phyloP scores from a whole-genome alignment of 2,113 vertebrate genomes.

The Hippolais icterina region DNA sequence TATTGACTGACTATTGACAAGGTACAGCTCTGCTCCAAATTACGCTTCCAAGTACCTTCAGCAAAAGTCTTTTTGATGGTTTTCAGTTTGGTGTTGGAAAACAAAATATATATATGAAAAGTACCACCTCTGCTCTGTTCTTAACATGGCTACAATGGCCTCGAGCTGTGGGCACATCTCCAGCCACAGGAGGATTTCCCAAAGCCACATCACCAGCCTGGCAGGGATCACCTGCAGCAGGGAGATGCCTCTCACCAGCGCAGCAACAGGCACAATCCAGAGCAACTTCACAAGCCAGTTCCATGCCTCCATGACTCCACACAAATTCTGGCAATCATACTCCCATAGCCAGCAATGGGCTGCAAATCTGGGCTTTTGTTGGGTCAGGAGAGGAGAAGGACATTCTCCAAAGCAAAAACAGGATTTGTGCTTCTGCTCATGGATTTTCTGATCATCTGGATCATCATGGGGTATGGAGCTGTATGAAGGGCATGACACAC shows the following conservation, averaged over 20 bases:
- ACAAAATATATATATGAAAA: neutral
- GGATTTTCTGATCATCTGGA: neutral
- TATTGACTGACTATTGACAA: neutral
- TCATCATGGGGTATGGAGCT: neutral
- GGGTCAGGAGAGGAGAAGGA: neutral
- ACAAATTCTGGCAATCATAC: neutral
- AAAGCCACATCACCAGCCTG: neutral
- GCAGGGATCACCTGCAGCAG: neutral
- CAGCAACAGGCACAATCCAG: neutral
- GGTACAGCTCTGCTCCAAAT: neutral
- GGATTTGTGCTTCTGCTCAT: neutral
- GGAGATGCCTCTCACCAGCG: neutral
- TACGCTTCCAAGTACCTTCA: neutral
- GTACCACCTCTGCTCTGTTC: neutral
- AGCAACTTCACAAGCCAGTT: neutral
- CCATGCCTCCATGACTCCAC: neutral
- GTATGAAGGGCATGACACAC: neutral
- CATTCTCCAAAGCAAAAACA: neutral
- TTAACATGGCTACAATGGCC: accelerated
- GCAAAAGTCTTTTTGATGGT: neutral
- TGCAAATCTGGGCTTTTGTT: accelerated
- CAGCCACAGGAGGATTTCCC: neutral
- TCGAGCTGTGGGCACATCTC: neutral
- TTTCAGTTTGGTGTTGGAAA: neutral
- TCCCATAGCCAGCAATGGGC: accelerated